Evolutionary conservation across 2,888 invertebrate genomes (phyloP).

Genomic region (Galerucella nymphaeae): DNA sequence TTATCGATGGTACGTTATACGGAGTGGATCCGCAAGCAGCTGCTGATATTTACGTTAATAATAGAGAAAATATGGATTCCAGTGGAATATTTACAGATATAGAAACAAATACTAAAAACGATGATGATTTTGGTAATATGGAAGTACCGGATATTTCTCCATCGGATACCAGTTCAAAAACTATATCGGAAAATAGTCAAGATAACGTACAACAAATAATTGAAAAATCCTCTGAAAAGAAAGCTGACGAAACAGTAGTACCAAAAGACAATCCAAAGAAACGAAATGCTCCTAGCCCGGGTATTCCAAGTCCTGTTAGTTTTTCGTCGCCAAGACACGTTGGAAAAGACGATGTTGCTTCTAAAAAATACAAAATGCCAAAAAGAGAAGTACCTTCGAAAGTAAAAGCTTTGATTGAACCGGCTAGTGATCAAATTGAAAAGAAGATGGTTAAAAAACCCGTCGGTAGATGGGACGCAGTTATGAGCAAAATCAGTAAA

Average conservation of each 20-base stretch:
- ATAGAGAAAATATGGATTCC: constrained; percentile 86
- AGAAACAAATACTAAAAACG: constrained; percentile 75
- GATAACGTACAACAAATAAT: constrained; percentile 54
- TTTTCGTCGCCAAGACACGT: constrained; percentile 56
- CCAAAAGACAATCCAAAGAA: constrained; percentile 53
- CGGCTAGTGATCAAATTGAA: constrained; percentile 64
- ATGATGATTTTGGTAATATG: constrained; percentile 55
- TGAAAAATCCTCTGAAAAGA: constrained; percentile 45
- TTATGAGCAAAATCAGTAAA: constrained; percentile 84
- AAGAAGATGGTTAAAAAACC: constrained; percentile 68
- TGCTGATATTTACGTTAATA: constrained; percentile 68
- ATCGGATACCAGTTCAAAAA: constrained; percentile 70
- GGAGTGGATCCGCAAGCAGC: constrained; percentile 71
- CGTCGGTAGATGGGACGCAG: constrained; percentile 83
- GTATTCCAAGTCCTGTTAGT: constrained; percentile 58
- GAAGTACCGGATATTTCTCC: constrained; percentile 69
- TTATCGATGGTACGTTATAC: constrained; percentile 91
- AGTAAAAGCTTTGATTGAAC: constrained; percentile 78
- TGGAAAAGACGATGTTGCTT: constrained; percentile 65
- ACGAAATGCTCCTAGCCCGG: constrained; percentile 58
- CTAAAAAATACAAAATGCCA: constrained; percentile 82
- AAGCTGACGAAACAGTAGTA: constrained; percentile 32
- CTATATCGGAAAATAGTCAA: constrained; percentile 69
- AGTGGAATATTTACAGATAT: constrained; percentile 90
- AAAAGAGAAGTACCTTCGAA: constrained; percentile 82